These are phyloP conservation scores for Alethe diademata DNA, from an alignment of 2,113 vertebrate species.

Conservation along the genomic window DNA sequence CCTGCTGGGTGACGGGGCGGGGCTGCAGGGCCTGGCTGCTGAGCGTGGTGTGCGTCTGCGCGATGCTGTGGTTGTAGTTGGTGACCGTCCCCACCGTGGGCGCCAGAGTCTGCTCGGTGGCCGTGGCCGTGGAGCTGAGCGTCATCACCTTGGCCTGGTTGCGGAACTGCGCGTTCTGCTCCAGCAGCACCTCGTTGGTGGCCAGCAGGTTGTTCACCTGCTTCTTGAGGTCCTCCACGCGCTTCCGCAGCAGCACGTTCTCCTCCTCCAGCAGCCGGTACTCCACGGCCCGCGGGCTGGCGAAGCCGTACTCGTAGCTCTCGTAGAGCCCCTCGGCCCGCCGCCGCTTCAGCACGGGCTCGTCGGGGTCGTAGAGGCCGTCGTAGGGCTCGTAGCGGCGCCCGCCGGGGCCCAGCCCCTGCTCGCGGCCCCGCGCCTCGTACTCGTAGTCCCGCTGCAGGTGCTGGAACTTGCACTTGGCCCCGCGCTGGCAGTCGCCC, in stretches of 20 bases:
- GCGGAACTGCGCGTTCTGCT: constrained; percentile 96
- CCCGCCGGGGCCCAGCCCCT: constrained; percentile 73
- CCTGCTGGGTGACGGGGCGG: constrained; percentile 89
- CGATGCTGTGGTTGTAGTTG: constrained; percentile 96
- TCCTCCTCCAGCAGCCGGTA: constrained; percentile 94
- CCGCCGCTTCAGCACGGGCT: constrained; percentile 87
- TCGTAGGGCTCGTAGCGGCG: constrained; percentile 79
- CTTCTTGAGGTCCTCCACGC: constrained; percentile 95
- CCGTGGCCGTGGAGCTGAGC: constrained; percentile 86
- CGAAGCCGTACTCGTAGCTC: constrained; percentile 82
- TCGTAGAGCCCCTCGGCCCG: constrained; percentile 85
- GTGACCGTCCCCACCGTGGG: constrained; percentile 88
- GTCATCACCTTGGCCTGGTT: constrained; percentile 96
- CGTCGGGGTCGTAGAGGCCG: constrained; percentile 83
- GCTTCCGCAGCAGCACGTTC: constrained; percentile 88
- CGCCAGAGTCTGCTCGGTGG: constrained; percentile 87
- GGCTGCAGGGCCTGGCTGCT: constrained; percentile 95
- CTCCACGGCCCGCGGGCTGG: constrained; percentile 80
- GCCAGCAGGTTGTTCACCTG: constrained; percentile 92
- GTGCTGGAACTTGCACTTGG: constrained; percentile 96
- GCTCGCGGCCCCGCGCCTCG: constrained; percentile 74
- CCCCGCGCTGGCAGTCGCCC: constrained; percentile 92
- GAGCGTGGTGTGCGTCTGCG: constrained; percentile 96
- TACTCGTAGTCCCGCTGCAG: constrained; percentile 91
- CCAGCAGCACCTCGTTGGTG: constrained; percentile 95